phyloP scores from a whole-genome alignment of 1,140 invertebrate genomes.

The Portunus trituberculatus region DNA sequence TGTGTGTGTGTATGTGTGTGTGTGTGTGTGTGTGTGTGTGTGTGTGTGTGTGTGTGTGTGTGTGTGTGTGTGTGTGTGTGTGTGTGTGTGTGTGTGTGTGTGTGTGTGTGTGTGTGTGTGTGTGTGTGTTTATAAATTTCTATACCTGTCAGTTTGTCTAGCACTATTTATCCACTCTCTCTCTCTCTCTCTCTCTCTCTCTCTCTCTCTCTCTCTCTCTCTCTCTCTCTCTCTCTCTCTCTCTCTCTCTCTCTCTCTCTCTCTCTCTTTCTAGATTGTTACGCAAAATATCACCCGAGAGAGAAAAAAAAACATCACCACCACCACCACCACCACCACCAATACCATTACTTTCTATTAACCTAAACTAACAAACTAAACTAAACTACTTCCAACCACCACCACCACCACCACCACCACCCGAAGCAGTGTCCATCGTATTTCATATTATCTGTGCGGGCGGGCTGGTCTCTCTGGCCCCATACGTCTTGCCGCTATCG shows the following conservation, averaged over 20 bases:
- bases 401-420: neutral
- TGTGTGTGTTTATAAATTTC: neutral
- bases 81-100: neutral
- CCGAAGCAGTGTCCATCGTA: neutral
- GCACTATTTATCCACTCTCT: neutral
- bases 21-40: neutral
- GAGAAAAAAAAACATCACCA: neutral
- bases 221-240: neutral
- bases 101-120: neutral
- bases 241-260: neutral
- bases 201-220: neutral
- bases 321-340: neutral
- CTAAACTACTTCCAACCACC: neutral
- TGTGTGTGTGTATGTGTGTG: neutral
- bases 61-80: conserved; percentile 9
- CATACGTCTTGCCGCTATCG: conserved; percentile 18
- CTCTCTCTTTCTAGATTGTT: neutral
- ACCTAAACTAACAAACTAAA: too few species aligned
- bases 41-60: neutral
- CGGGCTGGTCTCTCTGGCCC: neutral
- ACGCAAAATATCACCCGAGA: too few species aligned
- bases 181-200: neutral
- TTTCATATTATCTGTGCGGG: neutral
- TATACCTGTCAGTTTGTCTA: neutral
- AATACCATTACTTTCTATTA: too few species aligned